A percentile compares a stretch with the other conserved stretches of the same genome.
Evolutionary conservation across 2,797 vertebrate genomes (phyloP).

Genomic region (Pelodytes ibericus): DNA sequence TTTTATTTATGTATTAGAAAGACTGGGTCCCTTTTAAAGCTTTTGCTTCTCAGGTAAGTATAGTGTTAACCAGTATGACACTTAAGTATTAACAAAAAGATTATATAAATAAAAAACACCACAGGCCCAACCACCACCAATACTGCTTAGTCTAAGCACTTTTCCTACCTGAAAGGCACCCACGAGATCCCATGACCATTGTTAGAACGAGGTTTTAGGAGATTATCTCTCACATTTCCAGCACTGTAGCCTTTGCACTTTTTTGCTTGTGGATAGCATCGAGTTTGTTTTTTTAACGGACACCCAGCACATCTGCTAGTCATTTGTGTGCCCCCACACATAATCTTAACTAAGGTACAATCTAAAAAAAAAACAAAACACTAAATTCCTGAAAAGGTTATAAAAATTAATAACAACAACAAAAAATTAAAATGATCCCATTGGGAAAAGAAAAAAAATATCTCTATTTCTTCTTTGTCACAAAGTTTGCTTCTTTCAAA

Average conservation of each 20-base stretch:
- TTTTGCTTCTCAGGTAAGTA: too few relatives aligned
- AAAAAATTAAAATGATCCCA: not conserved
- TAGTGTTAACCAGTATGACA: too few relatives aligned
- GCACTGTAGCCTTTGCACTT: not conserved
- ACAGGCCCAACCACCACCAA: too few relatives aligned
- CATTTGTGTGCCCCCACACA: conserved; percentile 72
- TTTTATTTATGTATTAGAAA: too few relatives aligned
- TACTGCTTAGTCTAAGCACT: not conserved
- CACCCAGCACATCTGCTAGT: conserved; percentile 48
- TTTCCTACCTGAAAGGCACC: not conserved
- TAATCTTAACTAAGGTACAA: conserved; percentile 55
- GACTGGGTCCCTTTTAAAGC: too few relatives aligned
- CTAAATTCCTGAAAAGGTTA: not conserved
- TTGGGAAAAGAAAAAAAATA: too few relatives aligned
- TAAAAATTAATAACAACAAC: not conserved
- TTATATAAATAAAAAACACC: too few relatives aligned
- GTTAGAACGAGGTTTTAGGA: not conserved
- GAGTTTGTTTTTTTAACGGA: conserved; percentile 45
- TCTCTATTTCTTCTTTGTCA: too few relatives aligned
- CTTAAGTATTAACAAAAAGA: too few relatives aligned
- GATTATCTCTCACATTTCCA: not conserved
- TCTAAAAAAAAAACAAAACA: not conserved
- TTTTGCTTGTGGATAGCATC: not conserved
- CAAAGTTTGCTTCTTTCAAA: not conserved
- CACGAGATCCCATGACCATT: not conserved